Base-by-base conservation (phyloP, 2,888 invertebrate species). In the Siphlonurus alternatus region DNA sequence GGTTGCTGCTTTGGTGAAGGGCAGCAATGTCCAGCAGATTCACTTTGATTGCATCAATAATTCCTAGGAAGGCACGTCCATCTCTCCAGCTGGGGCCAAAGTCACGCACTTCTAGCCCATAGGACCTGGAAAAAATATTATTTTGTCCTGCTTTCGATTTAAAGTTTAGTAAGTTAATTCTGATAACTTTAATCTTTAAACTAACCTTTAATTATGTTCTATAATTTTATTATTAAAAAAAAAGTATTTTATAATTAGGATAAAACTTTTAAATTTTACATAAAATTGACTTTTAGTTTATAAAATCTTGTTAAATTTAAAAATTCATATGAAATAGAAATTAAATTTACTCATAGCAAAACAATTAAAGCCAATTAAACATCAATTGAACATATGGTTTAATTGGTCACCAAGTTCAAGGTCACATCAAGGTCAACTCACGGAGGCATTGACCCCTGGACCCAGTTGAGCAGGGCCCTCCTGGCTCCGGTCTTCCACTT, bases 21-120 rank as follows among this genome's bases (percentile, higher is more conserved):
- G 88, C 86, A 22, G 91, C 88, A 71, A 94, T 80, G 76, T 93
- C 93, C 65, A 97, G 87, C 68, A 95, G 80, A 74, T 94, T 93
- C 54, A 93, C 92, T 73, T 91, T 91, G 72, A 97, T 94, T 63
- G 91, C 91, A 76, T 97, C 93, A 66, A 97, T 92, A 70, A 97
- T 89, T 62, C 94, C 94, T 65, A 96, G 82, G 81, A 97, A 97
- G 24, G 96, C 96, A 71, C 89, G 83, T 68, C 97, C 97, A 77
- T 96, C 95, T 70, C 95, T 83, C 97, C 97, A 97, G 72, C 93
- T 93, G 67, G 89, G 84, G 38, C 95, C 95, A 75, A 97, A 97
- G 78, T 97, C 95, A 77, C 85, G 85, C 61, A 97, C 89, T 77
- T 89, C 86, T 67, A 96, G 84, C 69, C 91, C 92, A 70, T 85